phyloP scores from a whole-genome alignment of 2,888 invertebrate species.

The Drosophila nigritarsus region DNA sequence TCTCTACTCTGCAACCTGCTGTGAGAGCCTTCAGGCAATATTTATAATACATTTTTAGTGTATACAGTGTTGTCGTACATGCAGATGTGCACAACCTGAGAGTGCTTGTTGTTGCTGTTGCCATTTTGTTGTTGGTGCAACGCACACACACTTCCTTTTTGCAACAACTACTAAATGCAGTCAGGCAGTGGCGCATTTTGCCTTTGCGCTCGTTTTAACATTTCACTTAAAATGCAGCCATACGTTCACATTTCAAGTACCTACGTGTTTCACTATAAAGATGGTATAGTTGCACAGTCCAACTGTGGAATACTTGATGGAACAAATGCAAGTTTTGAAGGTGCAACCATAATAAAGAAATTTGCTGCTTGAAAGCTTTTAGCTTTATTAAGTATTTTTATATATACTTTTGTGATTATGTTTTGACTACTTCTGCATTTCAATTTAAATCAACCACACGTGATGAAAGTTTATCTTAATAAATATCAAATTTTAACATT shows the following conservation, averaged over 20 bases:
- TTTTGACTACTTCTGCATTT: neutral
- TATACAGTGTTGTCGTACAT: slow-evolving; percentile 22
- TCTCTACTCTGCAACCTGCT: slow-evolving; percentile 25
- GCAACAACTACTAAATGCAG: slow-evolving; percentile 13
- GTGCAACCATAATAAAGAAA: neutral
- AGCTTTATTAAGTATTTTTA: neutral
- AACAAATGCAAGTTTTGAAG: neutral
- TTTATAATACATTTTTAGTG: slow-evolving; percentile 39
- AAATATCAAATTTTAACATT: neutral
- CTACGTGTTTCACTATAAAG: slow-evolving; percentile 41
- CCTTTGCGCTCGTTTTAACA: slow-evolving; percentile 33
- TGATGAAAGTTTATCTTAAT: neutral
- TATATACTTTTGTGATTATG: neutral
- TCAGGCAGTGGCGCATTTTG: slow-evolving; percentile 33
- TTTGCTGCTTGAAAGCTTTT: neutral
- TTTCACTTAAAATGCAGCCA: slow-evolving; percentile 53
- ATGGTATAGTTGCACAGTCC: slow-evolving; percentile 26
- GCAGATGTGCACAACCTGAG: slow-evolving; percentile 30
- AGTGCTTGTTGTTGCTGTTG: slow-evolving; percentile 25
- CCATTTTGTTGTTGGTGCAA: slow-evolving; percentile 39
- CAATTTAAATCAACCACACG: neutral
- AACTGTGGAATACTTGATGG: slow-evolving; percentile 1
- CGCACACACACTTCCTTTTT: slow-evolving; percentile 28
- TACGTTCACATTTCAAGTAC: slow-evolving; percentile 48
- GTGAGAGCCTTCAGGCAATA: slow-evolving; percentile 53